Conservation (phyloP, 2,888 invertebrate genomes). For the Philonicus albiceps region DNA sequence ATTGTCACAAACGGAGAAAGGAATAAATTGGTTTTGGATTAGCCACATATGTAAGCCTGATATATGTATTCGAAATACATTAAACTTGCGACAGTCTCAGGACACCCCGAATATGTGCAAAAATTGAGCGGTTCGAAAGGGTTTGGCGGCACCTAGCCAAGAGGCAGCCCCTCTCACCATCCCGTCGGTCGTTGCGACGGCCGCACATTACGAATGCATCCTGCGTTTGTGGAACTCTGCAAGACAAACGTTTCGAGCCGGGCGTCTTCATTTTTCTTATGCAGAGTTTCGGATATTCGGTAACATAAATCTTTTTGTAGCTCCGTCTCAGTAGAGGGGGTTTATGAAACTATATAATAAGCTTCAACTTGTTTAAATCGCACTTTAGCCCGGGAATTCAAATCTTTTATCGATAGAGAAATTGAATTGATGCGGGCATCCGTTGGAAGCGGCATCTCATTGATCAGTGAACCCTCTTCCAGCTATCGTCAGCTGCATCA, state of each 20-base stretch:
- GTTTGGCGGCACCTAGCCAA: neutral
- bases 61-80: constrained; percentile 49
- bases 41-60: constrained; percentile 49
- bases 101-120: constrained; percentile 18
- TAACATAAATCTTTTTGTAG: constrained; percentile 21
- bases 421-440: constrained; percentile 9
- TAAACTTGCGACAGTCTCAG: constrained; percentile 44
- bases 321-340: neutral
- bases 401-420: constrained; percentile 8
- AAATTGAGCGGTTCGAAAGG: constrained; percentile 3
- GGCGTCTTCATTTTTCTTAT: neutral
- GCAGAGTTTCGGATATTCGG: constrained; percentile 3
- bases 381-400: neutral
- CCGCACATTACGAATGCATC: constrained; percentile 15
- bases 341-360: neutral
- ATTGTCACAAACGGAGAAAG: constrained; percentile 49
- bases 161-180: neutral
- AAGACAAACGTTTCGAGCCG: constrained; percentile 8
- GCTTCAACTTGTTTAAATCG: constrained; percentile 11
- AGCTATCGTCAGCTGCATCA: neutral
- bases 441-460: neutral
- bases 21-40: constrained; percentile 50
- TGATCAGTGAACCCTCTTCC: neutral
- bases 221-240: constrained; percentile 2
- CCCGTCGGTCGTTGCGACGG: neutral